These are phyloP conservation scores for Bellardia bayeri DNA, from an alignment of 2,888 invertebrate species.

Conservation along the genomic window DNA sequence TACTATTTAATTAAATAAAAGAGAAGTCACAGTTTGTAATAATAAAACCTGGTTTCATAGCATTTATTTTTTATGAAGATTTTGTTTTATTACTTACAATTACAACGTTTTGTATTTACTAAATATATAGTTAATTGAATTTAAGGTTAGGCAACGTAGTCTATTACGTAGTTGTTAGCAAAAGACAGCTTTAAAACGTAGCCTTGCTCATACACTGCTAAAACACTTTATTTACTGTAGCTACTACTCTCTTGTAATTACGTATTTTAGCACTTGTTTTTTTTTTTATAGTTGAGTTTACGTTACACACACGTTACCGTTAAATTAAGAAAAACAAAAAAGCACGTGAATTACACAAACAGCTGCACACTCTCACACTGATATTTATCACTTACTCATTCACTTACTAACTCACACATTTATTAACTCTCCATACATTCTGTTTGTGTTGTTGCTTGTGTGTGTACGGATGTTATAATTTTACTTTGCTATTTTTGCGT, in stretches of 20 bases:
- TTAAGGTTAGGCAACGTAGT: too few relatives aligned
- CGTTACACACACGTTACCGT: conserved; percentile 55
- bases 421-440: conserved; percentile 8
- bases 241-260: neutral
- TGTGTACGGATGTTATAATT: neutral
- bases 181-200: neutral
- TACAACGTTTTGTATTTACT: too few relatives aligned
- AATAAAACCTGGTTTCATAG: too few relatives aligned
- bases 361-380: neutral
- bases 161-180: neutral
- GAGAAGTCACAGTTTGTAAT: too few relatives aligned
- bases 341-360: conserved; percentile 51
- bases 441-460: neutral
- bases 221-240: neutral
- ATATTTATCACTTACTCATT: conserved; percentile 10
- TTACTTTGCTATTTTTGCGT: neutral
- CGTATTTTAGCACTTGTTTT: neutral
- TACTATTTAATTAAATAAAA: neutral
- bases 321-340: conserved; percentile 29
- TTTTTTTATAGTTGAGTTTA: conserved; percentile 24
- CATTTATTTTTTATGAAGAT: too few relatives aligned
- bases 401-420: conserved; percentile 29
- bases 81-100: too few relatives aligned
- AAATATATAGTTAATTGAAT: too few relatives aligned
- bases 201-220: neutral